Base-by-base conservation (phyloP, 1,140 invertebrate genomes). In the Bombus pascuorum region DNA sequence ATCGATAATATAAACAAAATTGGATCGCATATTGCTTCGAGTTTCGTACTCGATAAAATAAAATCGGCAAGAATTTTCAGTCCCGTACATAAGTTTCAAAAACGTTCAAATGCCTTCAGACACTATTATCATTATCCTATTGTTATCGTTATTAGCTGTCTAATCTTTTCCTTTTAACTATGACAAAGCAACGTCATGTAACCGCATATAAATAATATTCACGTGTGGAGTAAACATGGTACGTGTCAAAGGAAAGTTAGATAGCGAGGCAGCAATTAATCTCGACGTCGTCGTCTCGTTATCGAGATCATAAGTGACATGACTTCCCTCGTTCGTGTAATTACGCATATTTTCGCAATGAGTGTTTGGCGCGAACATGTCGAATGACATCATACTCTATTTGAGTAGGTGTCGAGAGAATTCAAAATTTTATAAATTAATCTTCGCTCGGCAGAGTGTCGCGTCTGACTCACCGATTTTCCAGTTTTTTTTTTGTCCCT, bases 271-370 rank as follows among this genome's bases (percentile, higher is more conserved):
- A 57, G 8, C 80, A 74, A 44, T 39, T 47, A 44, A 57, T 44
- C 66, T 28, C 32, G 59, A 65, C 37, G 76, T 44, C 75, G 53
- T 66, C 32, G 59, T 75, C 81, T 47, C 18, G 83, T 85, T 85
- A 85, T 85, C 77, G n/a, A 37, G 83, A 80, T 85, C 68, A 34
- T 59, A 62, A 85, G 44, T 32, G 83, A 80, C 32, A 62, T 22
- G 28, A 57, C 53, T 78, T 57, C 32, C 53, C 66, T 12, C 82
- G 65, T 78, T 34, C 81, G 65, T 68, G 76, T 73, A 80, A 85
- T 85, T 85, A 65, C 83, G 77, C 83, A 80, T 85, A 80, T 72
- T 80, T 65, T 65, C 83, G 68, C 66, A 42, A 57, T 85, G 83
- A 85, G 32, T 78, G 47, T 68, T 68, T 34, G 44, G 12, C 37